Conservation (phyloP, 2,888 invertebrate genomes). For the Drosophila neonasuta region DNA sequence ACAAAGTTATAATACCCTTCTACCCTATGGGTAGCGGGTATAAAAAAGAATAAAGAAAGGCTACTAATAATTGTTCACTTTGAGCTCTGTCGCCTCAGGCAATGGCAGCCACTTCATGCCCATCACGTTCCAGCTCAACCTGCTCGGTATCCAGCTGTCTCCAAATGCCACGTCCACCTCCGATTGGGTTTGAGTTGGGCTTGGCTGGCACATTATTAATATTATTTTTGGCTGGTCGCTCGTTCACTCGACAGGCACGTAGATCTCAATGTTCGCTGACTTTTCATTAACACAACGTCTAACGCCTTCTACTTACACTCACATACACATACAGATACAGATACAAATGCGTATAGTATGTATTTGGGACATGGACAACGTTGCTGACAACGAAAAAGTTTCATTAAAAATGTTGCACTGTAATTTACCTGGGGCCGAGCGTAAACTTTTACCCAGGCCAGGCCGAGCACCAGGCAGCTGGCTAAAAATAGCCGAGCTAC, state of each 20-base stretch:
- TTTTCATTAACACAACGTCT: slow-evolving; percentile 67
- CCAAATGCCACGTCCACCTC: slow-evolving; percentile 7
- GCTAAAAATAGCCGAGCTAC: slow-evolving; percentile 61
- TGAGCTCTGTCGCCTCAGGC: slow-evolving; percentile 26
- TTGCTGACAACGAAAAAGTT: slow-evolving; percentile 57
- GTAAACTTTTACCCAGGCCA: slow-evolving; percentile 36
- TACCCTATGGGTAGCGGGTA: too few species aligned
- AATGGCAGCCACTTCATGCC: slow-evolving; percentile 32
- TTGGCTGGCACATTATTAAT: slow-evolving; percentile 68
- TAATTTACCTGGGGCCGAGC: slow-evolving; percentile 57
- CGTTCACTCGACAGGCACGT: slow-evolving; percentile 53
- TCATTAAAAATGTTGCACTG: slow-evolving; percentile 75
- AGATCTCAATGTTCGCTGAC: slow-evolving; percentile 54
- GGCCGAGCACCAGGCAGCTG: slow-evolving; percentile 18
- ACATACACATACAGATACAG: neutral
- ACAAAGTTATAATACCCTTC: too few species aligned
- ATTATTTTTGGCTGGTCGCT: slow-evolving; percentile 52
- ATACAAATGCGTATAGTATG: slow-evolving; percentile 8
- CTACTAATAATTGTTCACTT: slow-evolving; percentile 45
- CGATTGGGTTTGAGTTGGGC: slow-evolving; percentile 8
- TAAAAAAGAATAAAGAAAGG: neutral
- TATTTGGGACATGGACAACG: slow-evolving; percentile 17
- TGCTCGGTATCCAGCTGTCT: slow-evolving; percentile 5
- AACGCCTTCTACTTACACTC: slow-evolving; percentile 43
- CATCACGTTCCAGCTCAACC: slow-evolving; percentile 38